Conservation (phyloP, 2,888 invertebrate species). For the Tetrapedia diversipes region DNA sequence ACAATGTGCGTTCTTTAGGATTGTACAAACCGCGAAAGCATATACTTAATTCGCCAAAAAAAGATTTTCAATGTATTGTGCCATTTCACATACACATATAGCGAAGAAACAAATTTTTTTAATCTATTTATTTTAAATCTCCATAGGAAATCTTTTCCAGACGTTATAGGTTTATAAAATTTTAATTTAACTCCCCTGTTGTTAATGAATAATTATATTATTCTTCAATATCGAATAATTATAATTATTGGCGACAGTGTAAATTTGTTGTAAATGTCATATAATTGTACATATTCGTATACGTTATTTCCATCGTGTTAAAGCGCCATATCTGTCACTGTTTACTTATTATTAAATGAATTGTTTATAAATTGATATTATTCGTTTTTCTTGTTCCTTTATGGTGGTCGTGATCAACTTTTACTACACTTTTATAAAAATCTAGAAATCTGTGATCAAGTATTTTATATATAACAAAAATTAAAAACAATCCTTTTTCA, state of each 20-base stretch:
- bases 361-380: conserved; percentile 62
- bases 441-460: too few species aligned
- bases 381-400: neutral
- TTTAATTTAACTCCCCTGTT: conserved; percentile 35
- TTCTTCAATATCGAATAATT: too few species aligned
- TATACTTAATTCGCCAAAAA: conserved; percentile 21
- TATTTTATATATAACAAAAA: too few species aligned
- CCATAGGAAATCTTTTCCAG: neutral
- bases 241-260: conserved; percentile 52
- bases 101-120: neutral
- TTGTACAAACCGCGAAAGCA: conserved; percentile 1
- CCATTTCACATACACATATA: conserved; percentile 44
- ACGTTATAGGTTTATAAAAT: conserved; percentile 17
- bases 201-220: neutral
- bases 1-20: neutral
- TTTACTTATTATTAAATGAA: conserved; percentile 74
- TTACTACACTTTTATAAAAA: neutral
- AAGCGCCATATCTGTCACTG: conserved; percentile 66
- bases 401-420: too few species aligned
- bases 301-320: conserved; percentile 74
- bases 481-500: too few species aligned
- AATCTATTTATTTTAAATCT: conserved; percentile 58
- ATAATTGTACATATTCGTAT: conserved; percentile 73
- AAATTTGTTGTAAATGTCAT: conserved; percentile 74
- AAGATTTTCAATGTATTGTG: conserved; percentile 40